Base-by-base conservation (phyloP, 2,888 invertebrate genomes). In the Ectropis crepuscularia region DNA sequence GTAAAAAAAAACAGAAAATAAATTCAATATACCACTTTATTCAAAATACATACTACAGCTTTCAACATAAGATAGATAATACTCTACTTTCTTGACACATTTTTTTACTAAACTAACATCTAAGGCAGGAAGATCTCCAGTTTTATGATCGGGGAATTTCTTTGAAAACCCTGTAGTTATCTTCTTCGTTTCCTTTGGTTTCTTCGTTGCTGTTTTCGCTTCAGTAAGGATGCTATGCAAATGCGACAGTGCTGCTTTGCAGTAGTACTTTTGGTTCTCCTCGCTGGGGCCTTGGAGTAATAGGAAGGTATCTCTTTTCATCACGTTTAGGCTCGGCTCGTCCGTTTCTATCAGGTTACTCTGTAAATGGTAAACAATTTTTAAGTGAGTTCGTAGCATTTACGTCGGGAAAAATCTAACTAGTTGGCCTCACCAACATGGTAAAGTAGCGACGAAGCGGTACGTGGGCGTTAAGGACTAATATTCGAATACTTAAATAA, bases 241-340 rank as follows among this genome's bases (percentile, higher is more conserved):
- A 80, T 97, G 96, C 0, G 96, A 96, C 0, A 97, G 83, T 0
- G 95, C 95, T 28, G 95, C 93, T 63, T 94, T 87, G 55, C 95
- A 92, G 72, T 96, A 95, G 73, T 90, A 91, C 9, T 88, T 86
- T n/a, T 85, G 86, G 48, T 94, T 93, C 5, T 87, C 86, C 53
- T 86, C 77, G 65, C 92, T 93, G 0, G 95, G 95, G 0, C 95
- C 96, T 72, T 93, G 86, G 64, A 96, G 83, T 63, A 97, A 93
- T 39, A 88, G 87, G 49, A 93, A 88, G 0, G 95, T 90, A 79
- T 96, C 96, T 43, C 93, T 87, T 72, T 94, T 93, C 83, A 96
- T 94, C 0, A 92, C 84, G 7, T 89, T 80, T 9, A 95, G 85
- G 72, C 94, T 94, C 53, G 94, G 93, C 66, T 91, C 82, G 68